Evolutionary conservation across 2,113 vertebrate genomes (phyloP).

Genomic region (Ornithorhynchus anatinus): DNA sequence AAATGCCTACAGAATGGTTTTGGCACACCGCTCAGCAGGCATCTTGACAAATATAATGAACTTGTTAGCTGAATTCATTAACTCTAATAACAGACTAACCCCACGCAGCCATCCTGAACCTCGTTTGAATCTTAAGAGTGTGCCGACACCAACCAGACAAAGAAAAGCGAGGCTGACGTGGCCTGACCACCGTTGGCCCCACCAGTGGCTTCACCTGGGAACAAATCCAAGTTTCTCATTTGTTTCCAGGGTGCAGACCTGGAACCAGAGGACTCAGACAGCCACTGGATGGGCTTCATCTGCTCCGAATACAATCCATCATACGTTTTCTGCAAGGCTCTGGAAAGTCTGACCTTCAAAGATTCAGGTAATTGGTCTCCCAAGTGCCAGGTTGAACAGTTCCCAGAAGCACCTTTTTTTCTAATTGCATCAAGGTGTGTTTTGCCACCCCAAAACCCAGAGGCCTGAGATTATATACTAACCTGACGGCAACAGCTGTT

Average conservation of each 20-base stretch:
- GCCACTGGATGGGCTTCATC: neutral
- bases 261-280: accelerated
- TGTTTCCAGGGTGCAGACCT: neutral
- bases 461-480: neutral
- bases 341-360: conserved; percentile 13
- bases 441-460: conserved; percentile 19
- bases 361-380: conserved; percentile 10
- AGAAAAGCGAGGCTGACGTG: neutral
- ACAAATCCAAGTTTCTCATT: neutral
- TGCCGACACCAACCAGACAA: neutral
- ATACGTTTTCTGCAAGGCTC: neutral
- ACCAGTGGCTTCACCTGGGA: neutral
- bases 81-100: neutral
- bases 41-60: neutral
- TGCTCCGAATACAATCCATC: conserved; percentile 1
- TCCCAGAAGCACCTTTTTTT: neutral
- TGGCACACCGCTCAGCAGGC: neutral
- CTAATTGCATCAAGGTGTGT: conserved; percentile 19
- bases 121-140: accelerated
- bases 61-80: neutral
- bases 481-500: conserved; percentile 25
- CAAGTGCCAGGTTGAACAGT: neutral
- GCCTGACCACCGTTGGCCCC: neutral
- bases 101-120: neutral
- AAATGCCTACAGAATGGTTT: neutral